These are phyloP conservation scores for Campopleginae sp. DNA, from an alignment of 2,888 invertebrate genomes.

Conservation along the genomic window DNA sequence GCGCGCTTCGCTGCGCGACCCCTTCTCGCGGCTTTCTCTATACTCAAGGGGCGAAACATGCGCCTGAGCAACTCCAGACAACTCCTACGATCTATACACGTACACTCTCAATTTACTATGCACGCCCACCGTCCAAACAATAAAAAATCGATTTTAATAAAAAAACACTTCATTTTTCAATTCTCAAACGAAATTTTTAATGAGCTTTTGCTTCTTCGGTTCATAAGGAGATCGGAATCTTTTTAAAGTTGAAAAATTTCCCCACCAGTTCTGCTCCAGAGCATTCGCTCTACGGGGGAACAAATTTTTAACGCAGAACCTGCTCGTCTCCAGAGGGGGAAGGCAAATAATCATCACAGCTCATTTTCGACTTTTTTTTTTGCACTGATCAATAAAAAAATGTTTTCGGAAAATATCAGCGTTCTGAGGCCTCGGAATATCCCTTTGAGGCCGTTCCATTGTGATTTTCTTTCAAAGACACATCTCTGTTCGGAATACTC, in stretches of 20 bases:
- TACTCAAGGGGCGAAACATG: constrained; percentile 36
- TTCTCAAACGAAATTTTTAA: neutral
- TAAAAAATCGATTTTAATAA: constrained; percentile 17
- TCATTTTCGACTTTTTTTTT: neutral
- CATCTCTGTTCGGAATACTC: constrained; percentile 45
- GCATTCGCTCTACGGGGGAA: neutral
- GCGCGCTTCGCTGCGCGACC: constrained; percentile 58
- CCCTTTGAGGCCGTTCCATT: neutral
- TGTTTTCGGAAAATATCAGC: constrained; percentile 1
- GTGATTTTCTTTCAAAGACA: constrained; percentile 45
- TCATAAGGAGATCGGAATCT: neutral
- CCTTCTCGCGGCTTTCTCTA: constrained; percentile 41
- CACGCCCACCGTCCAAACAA: constrained; percentile 4
- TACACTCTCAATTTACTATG: constrained; percentile 25
- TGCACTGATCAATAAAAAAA: neutral
- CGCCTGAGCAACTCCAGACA: constrained; percentile 37
- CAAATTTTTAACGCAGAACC: neutral
- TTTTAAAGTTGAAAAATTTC: neutral
- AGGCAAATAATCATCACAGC: neutral
- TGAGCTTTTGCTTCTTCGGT: neutral
- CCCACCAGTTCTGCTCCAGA: no score
- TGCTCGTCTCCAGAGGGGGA: no score
- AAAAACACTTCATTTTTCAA: constrained; percentile 4
- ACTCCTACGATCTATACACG: constrained; percentile 10
- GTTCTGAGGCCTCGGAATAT: neutral